A percentile compares a stretch with the other conserved stretches of the same genome.
Conservation (phyloP, 2,797 vertebrate genomes). For the Siniperca scherzeri region DNA sequence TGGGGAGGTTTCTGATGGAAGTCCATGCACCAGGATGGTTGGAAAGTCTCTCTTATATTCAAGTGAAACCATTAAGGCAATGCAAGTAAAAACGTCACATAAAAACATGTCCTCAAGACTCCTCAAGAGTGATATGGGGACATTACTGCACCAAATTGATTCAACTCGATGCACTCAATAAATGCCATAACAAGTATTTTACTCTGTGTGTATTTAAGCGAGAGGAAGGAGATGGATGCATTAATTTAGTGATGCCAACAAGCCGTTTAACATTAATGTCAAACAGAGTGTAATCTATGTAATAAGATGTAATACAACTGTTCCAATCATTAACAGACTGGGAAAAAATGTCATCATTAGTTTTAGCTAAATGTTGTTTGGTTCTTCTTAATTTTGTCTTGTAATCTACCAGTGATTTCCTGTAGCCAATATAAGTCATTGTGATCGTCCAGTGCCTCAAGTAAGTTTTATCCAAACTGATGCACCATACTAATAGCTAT, state of each 20-base stretch:
- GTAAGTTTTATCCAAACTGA: constrained; percentile 12
- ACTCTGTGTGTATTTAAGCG: constrained; percentile 28
- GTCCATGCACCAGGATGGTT: not conserved
- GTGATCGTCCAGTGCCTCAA: no score
- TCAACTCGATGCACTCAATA: constrained; percentile 11
- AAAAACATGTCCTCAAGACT: not conserved
- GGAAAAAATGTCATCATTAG: constrained; percentile 1
- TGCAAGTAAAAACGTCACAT: not conserved
- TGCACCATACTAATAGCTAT: constrained; percentile 12
- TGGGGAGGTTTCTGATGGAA: not conserved
- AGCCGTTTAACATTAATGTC: constrained; percentile 48
- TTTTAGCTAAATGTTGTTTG: constrained; percentile 20
- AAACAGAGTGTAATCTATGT: constrained; percentile 41
- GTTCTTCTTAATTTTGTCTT: constrained; percentile 25
- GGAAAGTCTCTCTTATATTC: not conserved
- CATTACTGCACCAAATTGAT: constrained; percentile 14
- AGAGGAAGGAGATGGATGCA: constrained; percentile 43
- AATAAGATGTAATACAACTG: constrained; percentile 46
- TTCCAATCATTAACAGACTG: not conserved
- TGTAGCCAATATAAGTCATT: not conserved
- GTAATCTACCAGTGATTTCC: constrained; percentile 30
- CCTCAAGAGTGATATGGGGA: not conserved
- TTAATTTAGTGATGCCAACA: constrained; percentile 39
- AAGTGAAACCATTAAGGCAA: not conserved
- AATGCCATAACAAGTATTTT: constrained; percentile 24